phyloP scores from a whole-genome alignment of 2,888 invertebrate species.

The Drepanosiphum platanoidis region DNA sequence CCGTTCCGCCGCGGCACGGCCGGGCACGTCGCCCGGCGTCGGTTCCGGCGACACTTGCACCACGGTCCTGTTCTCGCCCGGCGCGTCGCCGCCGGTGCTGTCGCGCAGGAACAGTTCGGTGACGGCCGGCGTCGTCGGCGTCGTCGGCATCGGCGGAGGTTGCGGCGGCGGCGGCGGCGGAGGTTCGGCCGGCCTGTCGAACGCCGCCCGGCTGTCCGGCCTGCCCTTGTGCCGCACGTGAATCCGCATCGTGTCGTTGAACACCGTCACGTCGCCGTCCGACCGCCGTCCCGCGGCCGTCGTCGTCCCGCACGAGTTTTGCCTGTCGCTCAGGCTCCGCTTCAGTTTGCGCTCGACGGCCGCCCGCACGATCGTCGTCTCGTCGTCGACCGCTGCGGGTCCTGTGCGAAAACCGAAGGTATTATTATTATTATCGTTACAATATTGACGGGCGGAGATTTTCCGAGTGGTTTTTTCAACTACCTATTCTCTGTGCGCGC shows the following conservation, averaged over 20 bases:
- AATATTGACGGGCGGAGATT: no score
- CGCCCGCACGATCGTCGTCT: constrained; percentile 39
- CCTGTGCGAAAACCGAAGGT: no score
- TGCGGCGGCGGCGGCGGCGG: constrained; percentile 63
- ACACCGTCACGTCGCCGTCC: constrained; percentile 67
- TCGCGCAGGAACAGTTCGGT: constrained; percentile 54
- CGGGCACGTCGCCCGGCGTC: background rate
- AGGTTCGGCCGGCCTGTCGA: constrained; percentile 52
- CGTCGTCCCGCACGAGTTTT: constrained; percentile 61
- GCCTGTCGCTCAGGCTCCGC: constrained; percentile 68
- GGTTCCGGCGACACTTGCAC: constrained; percentile 74
- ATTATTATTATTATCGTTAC: no score
- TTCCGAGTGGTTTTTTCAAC: no score
- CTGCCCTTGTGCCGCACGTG: constrained; percentile 69
- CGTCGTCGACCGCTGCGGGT: background rate
- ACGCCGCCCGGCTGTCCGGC: constrained; percentile 42
- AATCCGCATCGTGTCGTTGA: constrained; percentile 86
- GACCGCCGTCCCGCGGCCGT: constrained; percentile 61
- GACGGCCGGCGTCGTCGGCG: constrained; percentile 4
- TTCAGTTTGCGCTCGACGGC: constrained; percentile 65
- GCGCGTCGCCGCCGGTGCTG: constrained; percentile 30
- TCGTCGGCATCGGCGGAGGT: constrained; percentile 63
- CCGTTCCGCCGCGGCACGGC: constrained; percentile 4
- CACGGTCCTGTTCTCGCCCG: constrained; percentile 69
- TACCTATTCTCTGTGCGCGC: no score